phyloP scores from a whole-genome alignment of 2,888 invertebrate species.

The Caenorhabditis afra region DNA sequence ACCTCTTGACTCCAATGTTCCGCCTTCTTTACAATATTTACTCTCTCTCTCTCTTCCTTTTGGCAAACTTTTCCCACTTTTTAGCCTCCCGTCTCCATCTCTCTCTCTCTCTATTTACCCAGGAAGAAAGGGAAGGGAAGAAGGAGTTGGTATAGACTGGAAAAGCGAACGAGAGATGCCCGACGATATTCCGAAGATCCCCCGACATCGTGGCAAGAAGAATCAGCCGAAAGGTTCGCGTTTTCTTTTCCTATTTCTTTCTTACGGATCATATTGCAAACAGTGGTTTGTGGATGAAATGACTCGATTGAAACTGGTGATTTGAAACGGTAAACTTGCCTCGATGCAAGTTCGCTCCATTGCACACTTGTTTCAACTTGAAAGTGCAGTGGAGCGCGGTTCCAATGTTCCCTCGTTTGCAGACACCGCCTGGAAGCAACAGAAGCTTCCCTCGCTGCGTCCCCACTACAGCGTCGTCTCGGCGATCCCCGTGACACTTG shows the following conservation, averaged over 20 bases:
- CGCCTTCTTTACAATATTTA: conserved; percentile 8
- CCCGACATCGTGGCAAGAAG: conserved; percentile 60
- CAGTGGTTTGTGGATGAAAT: background rate
- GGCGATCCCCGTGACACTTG: conserved; percentile 60
- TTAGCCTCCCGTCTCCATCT: conserved; percentile 15
- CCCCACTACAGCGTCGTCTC: conserved; percentile 63
- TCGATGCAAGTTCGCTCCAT: too few relatives aligned
- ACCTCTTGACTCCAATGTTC: background rate
- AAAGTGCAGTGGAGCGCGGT: too few relatives aligned
- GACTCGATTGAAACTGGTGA: too few relatives aligned
- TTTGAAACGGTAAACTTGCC: too few relatives aligned
- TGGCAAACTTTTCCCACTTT: background rate
- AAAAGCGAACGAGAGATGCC: conserved; percentile 53
- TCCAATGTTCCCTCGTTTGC: too few relatives aligned
- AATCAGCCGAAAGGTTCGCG: conserved; percentile 63
- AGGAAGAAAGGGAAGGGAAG: background rate
- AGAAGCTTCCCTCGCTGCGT: conserved; percentile 66
- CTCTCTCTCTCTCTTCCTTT: conserved; percentile 19
- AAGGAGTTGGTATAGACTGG: background rate
- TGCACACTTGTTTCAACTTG: too few relatives aligned
- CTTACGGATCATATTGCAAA: background rate
- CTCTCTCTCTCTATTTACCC: conserved; percentile 3
- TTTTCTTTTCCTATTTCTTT: conserved; percentile 3
- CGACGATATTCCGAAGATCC: conserved; percentile 66
- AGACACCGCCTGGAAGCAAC: conserved; percentile 71